These are phyloP conservation scores for Parnassius apollo DNA, from an alignment of 2,888 invertebrate genomes.

Conservation along the genomic window DNA sequence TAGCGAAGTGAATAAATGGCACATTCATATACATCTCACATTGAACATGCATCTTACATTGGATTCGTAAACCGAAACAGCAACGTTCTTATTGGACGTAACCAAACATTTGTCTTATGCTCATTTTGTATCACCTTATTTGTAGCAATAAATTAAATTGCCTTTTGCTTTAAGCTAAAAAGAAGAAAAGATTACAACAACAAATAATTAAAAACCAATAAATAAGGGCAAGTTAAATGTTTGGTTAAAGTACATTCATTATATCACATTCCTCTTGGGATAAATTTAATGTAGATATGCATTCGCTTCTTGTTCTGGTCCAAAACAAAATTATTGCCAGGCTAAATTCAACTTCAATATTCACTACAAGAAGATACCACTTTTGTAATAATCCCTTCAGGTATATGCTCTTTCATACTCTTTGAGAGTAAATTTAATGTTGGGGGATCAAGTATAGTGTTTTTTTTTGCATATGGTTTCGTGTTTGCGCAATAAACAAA, in stretches of 20 bases:
- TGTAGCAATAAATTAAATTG: conserved; percentile 9
- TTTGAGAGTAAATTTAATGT: conserved; percentile 23
- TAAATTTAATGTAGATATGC: conserved; percentile 7
- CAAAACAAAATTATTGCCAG: conserved; percentile 12
- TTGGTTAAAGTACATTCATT: conserved; percentile 17
- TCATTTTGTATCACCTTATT: background rate
- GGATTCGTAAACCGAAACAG: conserved; percentile 14
- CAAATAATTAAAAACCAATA: conserved; percentile 16
- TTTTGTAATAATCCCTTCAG: conserved; percentile 20
- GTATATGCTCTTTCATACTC: conserved; percentile 20
- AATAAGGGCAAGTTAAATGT: conserved; percentile 10
- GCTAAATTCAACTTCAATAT: conserved; percentile 16
- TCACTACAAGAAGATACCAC: conserved; percentile 3
- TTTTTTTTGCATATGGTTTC: conserved; percentile 5
- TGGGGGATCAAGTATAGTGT: conserved; percentile 12
- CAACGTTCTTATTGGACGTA: conserved; percentile 4
- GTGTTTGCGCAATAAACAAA: background rate
- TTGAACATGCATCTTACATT: conserved; percentile 26
- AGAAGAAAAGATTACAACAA: conserved; percentile 7
- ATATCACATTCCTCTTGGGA: conserved; percentile 6
- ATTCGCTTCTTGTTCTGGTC: conserved; percentile 3
- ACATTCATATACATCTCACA: conserved; percentile 32
- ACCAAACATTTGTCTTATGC: conserved; percentile 4
- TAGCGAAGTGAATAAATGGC: conserved; percentile 39
- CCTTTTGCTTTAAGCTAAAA: background rate